These are phyloP conservation scores for Drosophila subpulchrella DNA, from an alignment of 1,140 invertebrate genomes.

Conservation along the genomic window DNA sequence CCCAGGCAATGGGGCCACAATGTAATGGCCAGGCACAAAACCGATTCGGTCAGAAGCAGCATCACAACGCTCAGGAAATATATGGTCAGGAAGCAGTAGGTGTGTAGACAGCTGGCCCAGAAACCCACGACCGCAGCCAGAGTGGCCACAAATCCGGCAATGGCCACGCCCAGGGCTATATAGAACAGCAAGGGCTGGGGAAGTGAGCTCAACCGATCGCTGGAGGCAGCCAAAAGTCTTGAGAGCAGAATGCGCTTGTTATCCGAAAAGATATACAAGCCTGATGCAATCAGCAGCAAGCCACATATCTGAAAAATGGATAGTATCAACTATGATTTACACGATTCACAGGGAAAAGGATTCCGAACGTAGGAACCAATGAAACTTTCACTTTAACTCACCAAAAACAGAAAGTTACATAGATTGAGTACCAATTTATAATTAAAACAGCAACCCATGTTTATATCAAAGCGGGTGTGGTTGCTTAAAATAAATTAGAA, in stretches of 20 bases:
- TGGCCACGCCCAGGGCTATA: slow-evolving; percentile 88
- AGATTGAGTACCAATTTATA: slow-evolving; percentile 78
- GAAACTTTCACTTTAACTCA: slow-evolving; percentile 42
- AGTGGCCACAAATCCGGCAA: slow-evolving; percentile 88
- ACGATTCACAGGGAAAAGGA: background rate
- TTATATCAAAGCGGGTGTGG: slow-evolving; percentile 10
- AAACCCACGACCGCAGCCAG: slow-evolving; percentile 89
- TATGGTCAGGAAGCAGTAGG: slow-evolving; percentile 89
- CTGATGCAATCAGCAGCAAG: slow-evolving; percentile 88
- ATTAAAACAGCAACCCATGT: slow-evolving; percentile 69
- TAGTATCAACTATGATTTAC: too few species aligned
- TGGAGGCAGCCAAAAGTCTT: slow-evolving; percentile 87
- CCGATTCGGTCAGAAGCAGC: slow-evolving; percentile 89
- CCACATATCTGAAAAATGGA: slow-evolving; percentile 87
- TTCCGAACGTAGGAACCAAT: background rate
- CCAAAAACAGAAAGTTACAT: slow-evolving; percentile 80
- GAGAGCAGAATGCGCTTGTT: slow-evolving; percentile 89
- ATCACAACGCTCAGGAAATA: slow-evolving; percentile 90
- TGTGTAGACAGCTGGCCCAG: slow-evolving; percentile 91
- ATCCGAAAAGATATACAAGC: slow-evolving; percentile 89
- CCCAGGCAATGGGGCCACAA: slow-evolving; percentile 92
- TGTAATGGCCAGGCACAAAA: slow-evolving; percentile 89
- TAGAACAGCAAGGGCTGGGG: slow-evolving; percentile 91
- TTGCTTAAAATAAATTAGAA: slow-evolving; percentile 36
- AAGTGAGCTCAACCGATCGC: slow-evolving; percentile 85